A percentile compares a stretch with the other conserved stretches of the same genome.
phyloP scores from a whole-genome alignment of 2,797 vertebrate species.

The Mormyrus proboscirostris region DNA sequence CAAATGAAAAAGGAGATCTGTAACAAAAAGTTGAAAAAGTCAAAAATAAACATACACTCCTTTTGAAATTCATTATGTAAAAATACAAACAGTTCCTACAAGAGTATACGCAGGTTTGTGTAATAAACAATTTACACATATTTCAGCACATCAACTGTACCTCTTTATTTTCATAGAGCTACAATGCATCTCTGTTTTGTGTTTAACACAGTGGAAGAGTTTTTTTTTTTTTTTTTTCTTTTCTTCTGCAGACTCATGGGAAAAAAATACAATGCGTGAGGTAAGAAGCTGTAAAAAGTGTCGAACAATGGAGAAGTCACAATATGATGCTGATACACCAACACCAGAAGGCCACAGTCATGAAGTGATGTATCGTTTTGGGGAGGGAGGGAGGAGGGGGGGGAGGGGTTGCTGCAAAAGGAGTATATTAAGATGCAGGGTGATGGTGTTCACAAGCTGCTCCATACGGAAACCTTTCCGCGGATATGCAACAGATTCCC shows the following conservation, averaged over 20 bases:
- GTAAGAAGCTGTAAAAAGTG: constrained; percentile 24
- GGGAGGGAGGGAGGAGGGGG: background rate
- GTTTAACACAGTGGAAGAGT: constrained; percentile 32
- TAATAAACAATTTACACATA: constrained; percentile 37
- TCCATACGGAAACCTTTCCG: background rate
- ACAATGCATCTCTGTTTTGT: constrained; percentile 31
- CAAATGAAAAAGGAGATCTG: constrained; percentile 37
- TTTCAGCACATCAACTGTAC: constrained; percentile 35
- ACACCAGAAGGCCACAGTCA: constrained; percentile 28
- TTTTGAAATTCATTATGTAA: constrained; percentile 42
- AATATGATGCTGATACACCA: constrained; percentile 20
- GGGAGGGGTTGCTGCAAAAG: background rate
- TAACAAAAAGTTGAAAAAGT: constrained; percentile 38
- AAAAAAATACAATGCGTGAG: constrained; percentile 23
- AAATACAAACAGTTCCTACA: constrained; percentile 44
- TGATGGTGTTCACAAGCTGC: background rate
- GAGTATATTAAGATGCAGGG: constrained; percentile 15
- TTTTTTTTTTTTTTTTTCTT: constrained; percentile 15
- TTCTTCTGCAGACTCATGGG: constrained; percentile 4
- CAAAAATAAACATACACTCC: constrained; percentile 48
- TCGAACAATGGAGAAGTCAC: constrained; percentile 12
- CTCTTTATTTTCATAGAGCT: constrained; percentile 32
- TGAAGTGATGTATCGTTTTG: constrained; percentile 21
- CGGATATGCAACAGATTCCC: background rate
- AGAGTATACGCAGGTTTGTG: constrained; percentile 33